Evolutionary conservation across 2,113 vertebrate species (phyloP).

Genomic region (Trinectes maculatus): DNA sequence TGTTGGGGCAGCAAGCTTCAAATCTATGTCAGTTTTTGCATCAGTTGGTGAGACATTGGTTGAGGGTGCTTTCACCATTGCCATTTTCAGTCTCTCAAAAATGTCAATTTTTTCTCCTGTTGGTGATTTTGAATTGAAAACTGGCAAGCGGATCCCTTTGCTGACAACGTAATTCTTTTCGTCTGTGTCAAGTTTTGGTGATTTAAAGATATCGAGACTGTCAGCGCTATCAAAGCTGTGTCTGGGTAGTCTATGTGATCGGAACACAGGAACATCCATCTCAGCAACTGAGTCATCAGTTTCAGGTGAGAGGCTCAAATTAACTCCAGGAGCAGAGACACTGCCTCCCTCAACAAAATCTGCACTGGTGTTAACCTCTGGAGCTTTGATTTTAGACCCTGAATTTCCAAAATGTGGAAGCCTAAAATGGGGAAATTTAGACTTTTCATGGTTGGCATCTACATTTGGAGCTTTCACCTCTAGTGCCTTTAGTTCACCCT

Average conservation of each 20-base stretch:
- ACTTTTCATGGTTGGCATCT: conserved; percentile 46
- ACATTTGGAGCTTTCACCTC: conserved; percentile 28
- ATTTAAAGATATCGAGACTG: conserved; percentile 12
- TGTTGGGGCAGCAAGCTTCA: conserved; percentile 26
- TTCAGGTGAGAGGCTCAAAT: conserved; percentile 15
- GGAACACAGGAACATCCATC: conserved; percentile 70
- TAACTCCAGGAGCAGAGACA: conserved; percentile 43
- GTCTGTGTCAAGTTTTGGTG: conserved; percentile 39
- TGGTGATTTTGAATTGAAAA: conserved; percentile 38
- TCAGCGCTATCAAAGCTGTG: conserved; percentile 28
- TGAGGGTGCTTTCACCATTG: conserved; percentile 45
- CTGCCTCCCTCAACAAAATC: conserved; percentile 36
- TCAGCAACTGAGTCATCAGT: conserved; percentile 27
- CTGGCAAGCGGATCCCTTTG: conserved; percentile 64
- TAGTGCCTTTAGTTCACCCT: conserved; percentile 54
- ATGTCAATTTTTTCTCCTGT: conserved; percentile 63
- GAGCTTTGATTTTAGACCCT: conserved; percentile 31
- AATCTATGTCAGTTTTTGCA: conserved; percentile 24
- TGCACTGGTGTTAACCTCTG: conserved; percentile 20
- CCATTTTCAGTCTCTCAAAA: conserved; percentile 71
- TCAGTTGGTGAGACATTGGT: conserved; percentile 16
- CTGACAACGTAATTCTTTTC: conserved; percentile 61
- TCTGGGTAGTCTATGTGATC: conserved; percentile 68
- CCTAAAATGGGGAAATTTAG: conserved; percentile 60
- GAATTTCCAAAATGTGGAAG: conserved; percentile 56